These are phyloP conservation scores for Atherinosoma microstoma DNA, from an alignment of 2,797 vertebrate genomes.

Conservation along the genomic window DNA sequence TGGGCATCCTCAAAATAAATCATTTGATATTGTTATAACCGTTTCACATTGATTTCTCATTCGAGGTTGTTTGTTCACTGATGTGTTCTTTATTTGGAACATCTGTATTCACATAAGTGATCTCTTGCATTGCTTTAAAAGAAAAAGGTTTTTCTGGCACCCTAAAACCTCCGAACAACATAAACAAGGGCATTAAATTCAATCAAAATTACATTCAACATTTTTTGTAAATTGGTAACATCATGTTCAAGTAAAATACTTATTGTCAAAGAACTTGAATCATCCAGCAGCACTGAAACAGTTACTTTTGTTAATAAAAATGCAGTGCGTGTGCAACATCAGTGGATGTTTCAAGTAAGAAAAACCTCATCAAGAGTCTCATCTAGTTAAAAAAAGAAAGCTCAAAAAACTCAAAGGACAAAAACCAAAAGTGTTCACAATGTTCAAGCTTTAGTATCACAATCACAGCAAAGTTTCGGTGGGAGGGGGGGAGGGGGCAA, in stretches of 20 bases:
- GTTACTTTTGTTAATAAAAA: not conserved
- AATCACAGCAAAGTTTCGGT: conserved; percentile 47
- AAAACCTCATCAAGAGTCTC: not conserved
- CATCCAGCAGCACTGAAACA: not conserved
- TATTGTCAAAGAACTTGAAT: conserved; percentile 10
- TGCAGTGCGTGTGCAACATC: conserved; percentile 7
- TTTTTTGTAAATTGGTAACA: conserved; percentile 34
- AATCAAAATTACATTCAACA: not conserved
- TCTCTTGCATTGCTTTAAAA: not conserved
- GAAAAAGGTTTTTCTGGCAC: not conserved
- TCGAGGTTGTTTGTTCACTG: conserved; percentile 35
- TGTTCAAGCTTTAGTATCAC: conserved; percentile 39
- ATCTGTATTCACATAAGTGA: not conserved
- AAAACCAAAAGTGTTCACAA: not conserved
- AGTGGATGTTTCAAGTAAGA: conserved; percentile 42
- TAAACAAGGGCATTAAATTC: not conserved
- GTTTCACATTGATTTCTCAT: conserved; percentile 27
- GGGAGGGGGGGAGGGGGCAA: conserved; percentile 1
- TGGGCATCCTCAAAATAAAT: conserved; percentile 84
- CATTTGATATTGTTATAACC: conserved; percentile 76
- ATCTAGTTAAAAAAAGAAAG: conserved; percentile 13
- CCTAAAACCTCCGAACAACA: not conserved
- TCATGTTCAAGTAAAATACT: conserved; percentile 13
- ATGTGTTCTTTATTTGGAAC: not conserved
- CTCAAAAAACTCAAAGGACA: not conserved